A percentile compares a stretch with the other conserved stretches of the same genome.
phyloP scores from a whole-genome alignment of 2,113 vertebrate genomes.

The Eudyptes chrysolophus region DNA sequence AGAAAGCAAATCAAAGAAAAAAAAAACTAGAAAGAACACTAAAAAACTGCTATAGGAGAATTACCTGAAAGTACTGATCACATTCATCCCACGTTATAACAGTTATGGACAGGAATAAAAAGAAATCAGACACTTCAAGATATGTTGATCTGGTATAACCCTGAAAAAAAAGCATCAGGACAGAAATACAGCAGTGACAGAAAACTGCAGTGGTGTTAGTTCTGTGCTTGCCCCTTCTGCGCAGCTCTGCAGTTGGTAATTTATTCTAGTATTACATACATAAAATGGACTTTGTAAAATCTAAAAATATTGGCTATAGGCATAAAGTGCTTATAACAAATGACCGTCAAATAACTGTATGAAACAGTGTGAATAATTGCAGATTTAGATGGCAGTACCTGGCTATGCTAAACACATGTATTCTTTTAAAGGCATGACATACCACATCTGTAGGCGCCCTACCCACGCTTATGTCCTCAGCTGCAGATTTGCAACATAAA shows the following conservation, averaged over 20 bases:
- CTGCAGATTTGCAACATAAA: background rate
- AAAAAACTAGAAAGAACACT: background rate
- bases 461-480: accelerated
- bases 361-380: background rate
- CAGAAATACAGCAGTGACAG: background rate
- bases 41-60: background rate
- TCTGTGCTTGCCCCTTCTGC: background rate
- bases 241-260: background rate
- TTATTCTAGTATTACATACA: background rate
- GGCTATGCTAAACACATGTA: accelerated
- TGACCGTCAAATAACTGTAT: background rate
- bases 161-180: background rate
- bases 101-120: background rate
- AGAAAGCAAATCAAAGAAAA: background rate
- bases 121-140: background rate
- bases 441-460: background rate
- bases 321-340: background rate
- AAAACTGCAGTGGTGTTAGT: background rate
- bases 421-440: background rate
- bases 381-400: background rate
- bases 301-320: background rate
- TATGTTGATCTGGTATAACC: background rate
- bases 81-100: background rate
- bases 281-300: background rate
- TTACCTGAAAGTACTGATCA: background rate